These are phyloP conservation scores for Gymnopithys bicolor DNA, from an alignment of 2,797 vertebrate genomes.

Conservation along the genomic window DNA sequence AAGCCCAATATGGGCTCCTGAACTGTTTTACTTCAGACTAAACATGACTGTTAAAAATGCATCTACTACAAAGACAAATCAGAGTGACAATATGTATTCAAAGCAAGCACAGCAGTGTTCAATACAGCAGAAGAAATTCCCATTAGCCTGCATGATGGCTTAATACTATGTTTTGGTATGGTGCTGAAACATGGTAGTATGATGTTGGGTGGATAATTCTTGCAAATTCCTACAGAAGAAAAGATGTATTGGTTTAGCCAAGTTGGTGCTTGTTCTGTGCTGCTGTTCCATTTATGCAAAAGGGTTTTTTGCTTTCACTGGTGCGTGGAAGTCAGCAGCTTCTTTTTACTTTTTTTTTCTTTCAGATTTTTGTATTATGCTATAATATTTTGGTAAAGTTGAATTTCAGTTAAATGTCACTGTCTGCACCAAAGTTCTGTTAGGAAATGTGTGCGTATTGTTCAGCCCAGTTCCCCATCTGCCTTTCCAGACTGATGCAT, in stretches of 20 bases:
- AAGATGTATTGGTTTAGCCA: not conserved
- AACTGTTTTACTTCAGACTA: constrained; percentile 20
- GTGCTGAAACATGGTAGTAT: not conserved
- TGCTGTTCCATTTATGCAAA: constrained; percentile 46
- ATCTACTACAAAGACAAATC: constrained; percentile 41
- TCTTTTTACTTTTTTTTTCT: constrained; percentile 4
- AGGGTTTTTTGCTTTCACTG: not conserved
- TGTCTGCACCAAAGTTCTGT: constrained; percentile 37
- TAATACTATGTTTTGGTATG: not conserved
- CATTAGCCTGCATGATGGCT: not conserved
- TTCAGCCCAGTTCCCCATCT: constrained; percentile 32
- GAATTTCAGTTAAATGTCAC: constrained; percentile 23
- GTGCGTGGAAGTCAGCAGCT: constrained; percentile 4
- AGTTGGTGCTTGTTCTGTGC: constrained; percentile 25
- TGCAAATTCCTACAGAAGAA: not conserved
- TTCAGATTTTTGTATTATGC: constrained; percentile 12
- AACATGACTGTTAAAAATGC: constrained; percentile 49
- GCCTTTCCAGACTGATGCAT: constrained; percentile 47
- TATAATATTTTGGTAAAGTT: constrained; percentile 26
- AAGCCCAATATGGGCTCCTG: constrained; percentile 10
- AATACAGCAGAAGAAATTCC: not conserved
- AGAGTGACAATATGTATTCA: not conserved
- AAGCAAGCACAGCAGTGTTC: constrained; percentile 1
- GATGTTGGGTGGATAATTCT: not conserved
- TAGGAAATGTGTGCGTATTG: not conserved